These are phyloP conservation scores for Loriculus beryllinus DNA, from an alignment of 2,797 vertebrate genomes.

Conservation along the genomic window DNA sequence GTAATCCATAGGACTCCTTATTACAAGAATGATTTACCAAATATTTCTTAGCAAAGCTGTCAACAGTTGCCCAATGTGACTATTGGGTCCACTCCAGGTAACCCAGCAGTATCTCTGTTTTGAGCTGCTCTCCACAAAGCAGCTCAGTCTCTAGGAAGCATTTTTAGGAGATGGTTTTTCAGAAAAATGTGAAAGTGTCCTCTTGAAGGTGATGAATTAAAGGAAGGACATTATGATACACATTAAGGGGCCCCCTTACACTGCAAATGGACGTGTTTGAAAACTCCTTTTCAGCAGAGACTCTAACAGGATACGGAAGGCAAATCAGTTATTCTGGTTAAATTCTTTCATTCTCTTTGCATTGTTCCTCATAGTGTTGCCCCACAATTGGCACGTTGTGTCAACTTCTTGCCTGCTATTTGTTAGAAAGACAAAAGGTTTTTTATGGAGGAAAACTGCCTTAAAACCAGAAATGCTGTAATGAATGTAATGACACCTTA, in stretches of 20 bases:
- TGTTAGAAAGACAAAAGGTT: background rate
- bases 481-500: background rate
- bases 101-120: background rate
- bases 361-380: background rate
- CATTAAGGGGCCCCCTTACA: fast-evolving
- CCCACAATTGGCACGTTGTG: fast-evolving
- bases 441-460: background rate
- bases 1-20: background rate
- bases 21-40: background rate
- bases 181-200: background rate
- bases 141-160: background rate
- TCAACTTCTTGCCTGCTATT: background rate
- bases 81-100: background rate
- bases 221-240: background rate
- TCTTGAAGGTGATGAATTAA: background rate
- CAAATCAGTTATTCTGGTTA: background rate
- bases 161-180: background rate
- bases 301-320: fast-evolving
- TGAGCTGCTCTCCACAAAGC: background rate
- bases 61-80: background rate
- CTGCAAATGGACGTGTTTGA: background rate
- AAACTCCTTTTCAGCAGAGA: background rate
- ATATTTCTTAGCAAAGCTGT: background rate
- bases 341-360: background rate
- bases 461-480: background rate